These are phyloP conservation scores for Hyles vespertilio DNA, from an alignment of 1,140 invertebrate species.

Conservation along the genomic window DNA sequence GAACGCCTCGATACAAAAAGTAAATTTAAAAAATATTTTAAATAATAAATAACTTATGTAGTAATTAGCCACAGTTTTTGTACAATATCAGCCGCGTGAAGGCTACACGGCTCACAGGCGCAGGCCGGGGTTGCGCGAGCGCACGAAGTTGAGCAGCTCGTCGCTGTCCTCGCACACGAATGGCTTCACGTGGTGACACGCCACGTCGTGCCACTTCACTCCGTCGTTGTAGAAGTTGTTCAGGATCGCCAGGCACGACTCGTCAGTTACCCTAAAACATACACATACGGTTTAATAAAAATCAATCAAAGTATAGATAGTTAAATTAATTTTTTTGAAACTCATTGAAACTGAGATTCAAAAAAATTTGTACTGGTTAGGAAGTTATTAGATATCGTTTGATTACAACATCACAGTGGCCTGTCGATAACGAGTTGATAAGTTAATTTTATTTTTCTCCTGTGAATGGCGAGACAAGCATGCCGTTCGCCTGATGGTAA, in stretches of 20 bases:
- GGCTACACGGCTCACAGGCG: constrained; percentile 79
- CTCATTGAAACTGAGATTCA: too few relatives aligned
- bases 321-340: background rate
- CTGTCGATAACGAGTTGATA: too few relatives aligned
- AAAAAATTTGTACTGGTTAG: background rate
- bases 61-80: constrained; percentile 59
- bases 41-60: constrained; percentile 66
- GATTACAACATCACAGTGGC: too few relatives aligned
- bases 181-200: constrained; percentile 93
- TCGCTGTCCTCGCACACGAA: constrained; percentile 96
- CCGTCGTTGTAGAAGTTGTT: constrained; percentile 97
- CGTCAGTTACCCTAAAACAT: constrained; percentile 85
- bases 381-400: too few relatives aligned
- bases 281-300: background rate
- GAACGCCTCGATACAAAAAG: background rate
- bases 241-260: constrained; percentile 91
- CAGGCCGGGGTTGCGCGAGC: constrained; percentile 88
- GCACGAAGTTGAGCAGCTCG: constrained; percentile 92
- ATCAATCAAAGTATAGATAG: background rate
- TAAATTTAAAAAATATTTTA: constrained; percentile 26
- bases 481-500: too few relatives aligned
- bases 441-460: too few relatives aligned
- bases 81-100: constrained; percentile 57
- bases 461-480: too few relatives aligned
- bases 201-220: constrained; percentile 94